A percentile compares a stretch with the other conserved stretches of the same genome.
These are phyloP conservation scores for Lycaena phlaeas DNA, from an alignment of 2,888 invertebrate species.

Conservation along the genomic window DNA sequence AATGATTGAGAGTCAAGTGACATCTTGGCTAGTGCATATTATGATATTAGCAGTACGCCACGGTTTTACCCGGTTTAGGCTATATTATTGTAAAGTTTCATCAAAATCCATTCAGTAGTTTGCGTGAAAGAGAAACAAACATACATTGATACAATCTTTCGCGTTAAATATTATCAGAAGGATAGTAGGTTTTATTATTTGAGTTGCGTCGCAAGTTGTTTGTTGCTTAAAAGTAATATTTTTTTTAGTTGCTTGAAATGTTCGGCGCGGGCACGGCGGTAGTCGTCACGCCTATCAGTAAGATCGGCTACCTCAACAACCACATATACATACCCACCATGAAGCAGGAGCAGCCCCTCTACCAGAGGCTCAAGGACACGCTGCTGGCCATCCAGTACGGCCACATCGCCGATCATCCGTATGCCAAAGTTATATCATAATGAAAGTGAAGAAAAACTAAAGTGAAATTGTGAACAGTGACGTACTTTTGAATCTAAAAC, in stretches of 20 bases:
- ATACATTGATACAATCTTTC: too few relatives aligned
- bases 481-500: neutral
- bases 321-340: conserved; percentile 81
- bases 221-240: too few relatives aligned
- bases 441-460: conserved; percentile 15
- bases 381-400: conserved; percentile 94
- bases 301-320: conserved; percentile 84
- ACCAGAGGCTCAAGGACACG: conserved; percentile 80
- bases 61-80: too few relatives aligned
- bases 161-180: too few relatives aligned
- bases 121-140: too few relatives aligned
- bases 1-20: too few relatives aligned
- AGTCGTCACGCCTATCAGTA: conserved; percentile 91
- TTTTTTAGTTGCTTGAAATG: conserved; percentile 87
- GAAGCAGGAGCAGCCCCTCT: conserved; percentile 80
- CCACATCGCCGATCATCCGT: conserved; percentile 81
- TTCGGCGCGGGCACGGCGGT: conserved; percentile 99
- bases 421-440: conserved; percentile 74
- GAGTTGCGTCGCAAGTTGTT: too few relatives aligned
- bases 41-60: too few relatives aligned
- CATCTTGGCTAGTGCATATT: too few relatives aligned
- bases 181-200: too few relatives aligned
- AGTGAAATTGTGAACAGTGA: conserved; percentile 4
- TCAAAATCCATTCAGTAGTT: too few relatives aligned
- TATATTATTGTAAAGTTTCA: too few relatives aligned